phyloP scores from a whole-genome alignment of 2,888 invertebrate species.

The Drosophila tanythrix region DNA sequence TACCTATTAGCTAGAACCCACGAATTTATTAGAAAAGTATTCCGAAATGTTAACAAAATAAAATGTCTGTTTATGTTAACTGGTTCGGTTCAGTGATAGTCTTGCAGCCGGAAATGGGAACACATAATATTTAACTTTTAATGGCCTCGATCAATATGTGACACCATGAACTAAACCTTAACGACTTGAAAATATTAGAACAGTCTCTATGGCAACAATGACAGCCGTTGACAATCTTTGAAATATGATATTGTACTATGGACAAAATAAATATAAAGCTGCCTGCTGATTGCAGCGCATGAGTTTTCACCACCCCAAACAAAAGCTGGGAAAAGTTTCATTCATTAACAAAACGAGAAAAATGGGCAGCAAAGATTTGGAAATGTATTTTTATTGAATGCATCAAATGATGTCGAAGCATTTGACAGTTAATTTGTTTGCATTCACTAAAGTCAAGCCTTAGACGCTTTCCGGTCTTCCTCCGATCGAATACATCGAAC shows the following conservation, averaged over 20 bases:
- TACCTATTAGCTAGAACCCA: background rate
- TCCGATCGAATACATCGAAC: slow-evolving; percentile 29
- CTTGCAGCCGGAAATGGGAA: slow-evolving; percentile 21
- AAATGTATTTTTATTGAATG: slow-evolving; percentile 71
- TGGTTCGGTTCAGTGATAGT: background rate
- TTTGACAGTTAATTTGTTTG: slow-evolving; percentile 80
- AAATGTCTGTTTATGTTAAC: background rate
- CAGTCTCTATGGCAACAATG: slow-evolving; percentile 59
- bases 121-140: slow-evolving; percentile 39
- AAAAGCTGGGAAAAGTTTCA: slow-evolving; percentile 45
- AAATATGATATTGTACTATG: slow-evolving; percentile 66
- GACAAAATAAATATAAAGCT: slow-evolving; percentile 14
- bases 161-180: slow-evolving; percentile 39
- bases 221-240: slow-evolving; percentile 71
- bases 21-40: background rate
- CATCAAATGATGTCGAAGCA: slow-evolving; percentile 62
- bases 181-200: slow-evolving; percentile 68
- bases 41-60: background rate
- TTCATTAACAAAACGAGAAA: slow-evolving; percentile 32
- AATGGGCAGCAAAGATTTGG: slow-evolving; percentile 47
- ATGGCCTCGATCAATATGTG: slow-evolving; percentile 24
- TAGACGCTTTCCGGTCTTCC: slow-evolving; percentile 64
- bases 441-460: slow-evolving; percentile 53
- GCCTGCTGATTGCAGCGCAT: slow-evolving; percentile 43
- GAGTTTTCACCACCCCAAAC: slow-evolving; percentile 44